Percentiles rank a stretch among this genome's conserved stretches.
These are phyloP conservation scores for Leucosticte australis DNA, from an alignment of 2,113 vertebrate species.

Conservation along the genomic window DNA sequence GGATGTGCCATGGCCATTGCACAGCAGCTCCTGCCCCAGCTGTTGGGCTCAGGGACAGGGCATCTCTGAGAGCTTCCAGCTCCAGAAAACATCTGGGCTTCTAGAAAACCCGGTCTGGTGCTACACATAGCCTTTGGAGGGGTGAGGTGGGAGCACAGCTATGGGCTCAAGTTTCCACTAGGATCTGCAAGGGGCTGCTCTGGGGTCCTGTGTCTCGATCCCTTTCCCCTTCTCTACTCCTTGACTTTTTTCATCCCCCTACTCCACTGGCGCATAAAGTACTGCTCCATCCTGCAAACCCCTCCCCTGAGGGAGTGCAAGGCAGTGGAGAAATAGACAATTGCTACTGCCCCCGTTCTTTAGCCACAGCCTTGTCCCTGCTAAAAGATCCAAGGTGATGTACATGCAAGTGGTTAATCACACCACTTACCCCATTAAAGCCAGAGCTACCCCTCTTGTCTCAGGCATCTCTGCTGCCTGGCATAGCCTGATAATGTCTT, in stretches of 20 bases:
- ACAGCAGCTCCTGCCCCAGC: not conserved
- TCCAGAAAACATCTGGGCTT: not conserved
- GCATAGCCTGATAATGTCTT: fast-evolving
- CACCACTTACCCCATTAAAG: not conserved
- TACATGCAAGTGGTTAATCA: fast-evolving
- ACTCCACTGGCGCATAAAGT: not conserved
- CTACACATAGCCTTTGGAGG: not conserved
- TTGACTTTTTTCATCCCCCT: not conserved
- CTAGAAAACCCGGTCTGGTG: not conserved
- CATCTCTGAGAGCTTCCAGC: not conserved
- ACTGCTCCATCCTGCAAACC: not conserved
- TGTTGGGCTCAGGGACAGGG: not conserved
- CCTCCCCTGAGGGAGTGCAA: not conserved
- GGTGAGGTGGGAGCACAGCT: not conserved
- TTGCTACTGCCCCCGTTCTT: not conserved
- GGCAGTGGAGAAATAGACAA: not conserved
- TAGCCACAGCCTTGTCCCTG: not conserved
- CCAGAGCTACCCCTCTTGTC: fast-evolving
- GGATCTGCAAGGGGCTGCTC: not conserved
- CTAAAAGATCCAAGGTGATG: not conserved
- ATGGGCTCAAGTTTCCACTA: fast-evolving
- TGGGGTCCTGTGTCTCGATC: fast-evolving
- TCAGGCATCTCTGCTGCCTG: fast-evolving
- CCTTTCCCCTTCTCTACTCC: not conserved
- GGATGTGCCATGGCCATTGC: not conserved